These are phyloP conservation scores for Lagopus leucura DNA, from an alignment of 2,113 vertebrate species.

Conservation along the genomic window DNA sequence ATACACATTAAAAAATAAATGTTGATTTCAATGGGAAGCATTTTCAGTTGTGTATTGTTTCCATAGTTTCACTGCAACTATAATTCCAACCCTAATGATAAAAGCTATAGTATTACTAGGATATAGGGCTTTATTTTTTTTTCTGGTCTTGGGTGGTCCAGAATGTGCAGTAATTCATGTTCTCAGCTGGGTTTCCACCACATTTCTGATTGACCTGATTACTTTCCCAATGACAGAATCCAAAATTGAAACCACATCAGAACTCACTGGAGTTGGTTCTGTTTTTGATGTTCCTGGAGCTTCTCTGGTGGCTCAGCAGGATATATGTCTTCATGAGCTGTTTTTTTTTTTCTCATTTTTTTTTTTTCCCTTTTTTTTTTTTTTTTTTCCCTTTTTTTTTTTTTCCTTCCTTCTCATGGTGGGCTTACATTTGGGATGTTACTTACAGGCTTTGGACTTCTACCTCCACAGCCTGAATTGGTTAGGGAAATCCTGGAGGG, in stretches of 20 bases:
- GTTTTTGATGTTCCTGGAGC: slow-evolving; percentile 70
- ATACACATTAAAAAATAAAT: background rate
- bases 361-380: background rate
- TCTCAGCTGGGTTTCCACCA: slow-evolving; percentile 73
- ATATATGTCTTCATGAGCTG: slow-evolving; percentile 46
- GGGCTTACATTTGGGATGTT: background rate
- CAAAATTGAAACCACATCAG: slow-evolving; percentile 75
- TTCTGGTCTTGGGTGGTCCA: slow-evolving; percentile 72
- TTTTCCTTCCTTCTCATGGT: background rate
- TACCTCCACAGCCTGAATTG: slow-evolving; percentile 1
- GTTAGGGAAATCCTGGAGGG: background rate
- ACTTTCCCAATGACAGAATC: slow-evolving; percentile 73
- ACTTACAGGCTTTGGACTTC: background rate
- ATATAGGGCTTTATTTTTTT: background rate
- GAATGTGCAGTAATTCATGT: slow-evolving; percentile 72
- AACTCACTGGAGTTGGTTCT: slow-evolving; percentile 60
- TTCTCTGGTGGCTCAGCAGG: slow-evolving; percentile 71
- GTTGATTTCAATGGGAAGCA: slow-evolving; percentile 27
- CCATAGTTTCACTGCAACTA: slow-evolving; percentile 49
- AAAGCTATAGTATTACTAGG: slow-evolving; percentile 55
- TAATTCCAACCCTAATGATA: slow-evolving; percentile 58
- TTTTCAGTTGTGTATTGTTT: slow-evolving; percentile 56
- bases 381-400: no score
- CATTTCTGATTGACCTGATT: slow-evolving; percentile 75
- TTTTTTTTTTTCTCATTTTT: background rate